A percentile compares a stretch with the other conserved stretches of the same genome.
Conservation (phyloP, 2,797 vertebrate genomes). For the Petrocephalus sullivani region DNA sequence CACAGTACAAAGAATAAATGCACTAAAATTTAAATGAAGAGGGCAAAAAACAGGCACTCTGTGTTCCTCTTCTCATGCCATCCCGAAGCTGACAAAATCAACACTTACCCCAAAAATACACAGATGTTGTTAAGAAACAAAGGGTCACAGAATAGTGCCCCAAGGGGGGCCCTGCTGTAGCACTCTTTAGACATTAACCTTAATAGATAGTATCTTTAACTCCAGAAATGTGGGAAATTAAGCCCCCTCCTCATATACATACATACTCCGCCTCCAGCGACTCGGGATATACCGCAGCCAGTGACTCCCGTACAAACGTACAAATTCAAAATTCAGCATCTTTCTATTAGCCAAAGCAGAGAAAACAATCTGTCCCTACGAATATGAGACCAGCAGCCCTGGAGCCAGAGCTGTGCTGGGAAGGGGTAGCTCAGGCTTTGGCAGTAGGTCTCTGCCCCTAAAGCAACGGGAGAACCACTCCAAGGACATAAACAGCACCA, state of each 20-base stretch:
- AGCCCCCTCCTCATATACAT: not conserved
- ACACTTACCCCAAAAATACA: not conserved
- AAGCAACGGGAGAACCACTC: constrained; percentile 15
- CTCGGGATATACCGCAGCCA: not conserved
- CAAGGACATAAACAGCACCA: constrained; percentile 20
- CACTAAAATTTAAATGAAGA: not conserved
- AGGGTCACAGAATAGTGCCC: not conserved
- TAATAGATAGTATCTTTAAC: not conserved
- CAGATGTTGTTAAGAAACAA: not conserved
- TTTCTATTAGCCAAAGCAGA: constrained; percentile 25
- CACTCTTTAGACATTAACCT: not conserved
- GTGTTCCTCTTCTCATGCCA: not conserved
- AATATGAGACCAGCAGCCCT: constrained; percentile 31
- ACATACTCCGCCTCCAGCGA: not conserved
- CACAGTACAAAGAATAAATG: not conserved
- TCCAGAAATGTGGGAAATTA: not conserved
- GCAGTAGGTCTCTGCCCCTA: constrained; percentile 30
- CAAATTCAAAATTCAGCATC: not conserved
- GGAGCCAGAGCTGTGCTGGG: constrained; percentile 30
- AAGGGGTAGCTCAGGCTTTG: constrained; percentile 27
- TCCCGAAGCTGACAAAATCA: not conserved
- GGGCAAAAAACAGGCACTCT: not conserved
- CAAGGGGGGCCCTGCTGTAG: not conserved
- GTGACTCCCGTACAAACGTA: not conserved
- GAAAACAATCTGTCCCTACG: constrained; percentile 32